A percentile compares a stretch with the other conserved stretches of the same genome.
These are phyloP conservation scores for Aplodontia rufa DNA, from an alignment of 2,113 vertebrate species.

Conservation along the genomic window DNA sequence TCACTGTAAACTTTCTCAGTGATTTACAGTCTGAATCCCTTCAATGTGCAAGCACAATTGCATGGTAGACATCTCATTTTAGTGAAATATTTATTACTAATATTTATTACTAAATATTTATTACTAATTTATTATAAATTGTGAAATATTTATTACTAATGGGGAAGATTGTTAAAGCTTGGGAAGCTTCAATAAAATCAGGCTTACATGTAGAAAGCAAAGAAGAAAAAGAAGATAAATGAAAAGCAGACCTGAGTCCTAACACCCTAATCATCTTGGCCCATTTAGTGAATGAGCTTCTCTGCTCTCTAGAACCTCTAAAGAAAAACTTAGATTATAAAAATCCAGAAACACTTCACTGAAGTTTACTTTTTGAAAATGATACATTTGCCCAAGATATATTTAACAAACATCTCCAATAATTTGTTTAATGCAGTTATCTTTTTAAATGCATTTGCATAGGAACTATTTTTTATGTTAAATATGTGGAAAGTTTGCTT, in stretches of 20 bases:
- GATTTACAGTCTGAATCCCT: not conserved
- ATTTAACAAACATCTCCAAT: slow-evolving; percentile 6
- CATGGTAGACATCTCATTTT: not conserved
- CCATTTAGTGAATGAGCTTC: not conserved
- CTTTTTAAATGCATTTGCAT: not conserved
- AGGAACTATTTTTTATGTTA: not conserved
- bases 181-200: not conserved
- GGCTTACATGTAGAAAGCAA: not conserved
- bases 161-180: not conserved
- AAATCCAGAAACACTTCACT: not conserved
- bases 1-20: not conserved
- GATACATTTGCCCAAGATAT: not conserved
- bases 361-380: not conserved
- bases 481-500: not conserved
- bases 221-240: not conserved
- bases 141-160: not conserved
- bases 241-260: not conserved
- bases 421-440: not conserved
- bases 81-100: not conserved
- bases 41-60: not conserved
- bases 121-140: not conserved
- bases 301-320: not conserved
- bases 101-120: too few relatives aligned
- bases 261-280: not conserved
- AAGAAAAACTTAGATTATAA: slow-evolving; percentile 26